Base-by-base conservation (phyloP, 2,113 vertebrate genomes). In the Lontra canadensis region DNA sequence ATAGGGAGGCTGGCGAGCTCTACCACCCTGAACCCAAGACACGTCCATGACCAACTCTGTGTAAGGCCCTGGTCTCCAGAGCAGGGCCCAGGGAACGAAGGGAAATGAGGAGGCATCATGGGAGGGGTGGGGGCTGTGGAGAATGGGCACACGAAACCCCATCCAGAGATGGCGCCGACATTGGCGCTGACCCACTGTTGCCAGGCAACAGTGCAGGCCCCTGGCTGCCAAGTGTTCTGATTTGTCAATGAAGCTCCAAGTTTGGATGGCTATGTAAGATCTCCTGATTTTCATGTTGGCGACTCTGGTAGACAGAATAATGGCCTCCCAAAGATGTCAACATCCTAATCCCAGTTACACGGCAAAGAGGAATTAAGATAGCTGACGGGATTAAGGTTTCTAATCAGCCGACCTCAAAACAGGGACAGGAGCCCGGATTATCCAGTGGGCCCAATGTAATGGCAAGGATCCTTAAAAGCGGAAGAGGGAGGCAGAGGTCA, bases 181-280 rank as follows among this genome's bases (percentile, higher is more conserved):
- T 67, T 95, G 96, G 95, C 90, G 6, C 79, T 73, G 83, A 92
- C 95, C 95, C 98, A 94, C 12, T 61, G 94, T 94, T 97, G 61
- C 95, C 95, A 97, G 52, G 97, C 95, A 97, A 92, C 80, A 52
- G 95, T 55, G 74, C 90, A 90, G 55, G 61, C 63, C 87, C 91
- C 69, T 0, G 3, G 85, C 90, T 96, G 94, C 94, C 96, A 88
- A 97, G 94, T 36, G 83, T 59, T 97, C 96, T 76, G 84, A 97
- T 96, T 92, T 94, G 98, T 84, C 95, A 85, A 90, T 69, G 90
- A 90, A 92, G 34, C 93, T 81, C 29, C 84, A 92, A 92, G 57
- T 81, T 63, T 59, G 63, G 89, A 88, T 31, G 29, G 73, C 93
- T 89, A 74, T 76, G 82, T 6, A 49, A 90, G 57, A 88, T 52